Evolutionary conservation across 2,797 vertebrate species (phyloP).

Genomic region (Geotrypetes seraphini): DNA sequence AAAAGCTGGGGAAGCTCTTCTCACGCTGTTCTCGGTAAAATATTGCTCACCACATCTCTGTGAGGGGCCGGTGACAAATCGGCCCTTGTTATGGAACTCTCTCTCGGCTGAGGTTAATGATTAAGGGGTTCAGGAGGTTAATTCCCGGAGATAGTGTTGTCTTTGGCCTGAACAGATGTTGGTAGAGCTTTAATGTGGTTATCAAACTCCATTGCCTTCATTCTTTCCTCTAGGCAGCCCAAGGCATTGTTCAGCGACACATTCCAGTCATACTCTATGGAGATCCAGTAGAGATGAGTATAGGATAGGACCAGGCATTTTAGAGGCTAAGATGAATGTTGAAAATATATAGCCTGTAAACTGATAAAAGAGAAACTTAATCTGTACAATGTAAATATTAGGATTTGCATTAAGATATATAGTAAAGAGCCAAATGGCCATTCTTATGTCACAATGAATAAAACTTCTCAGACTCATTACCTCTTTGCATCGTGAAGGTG

Average conservation of each 20-base stretch:
- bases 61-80: slow-evolving; percentile 79
- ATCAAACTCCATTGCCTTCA: slow-evolving; percentile 88
- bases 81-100: slow-evolving; percentile 83
- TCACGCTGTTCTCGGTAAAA: slow-evolving; percentile 88
- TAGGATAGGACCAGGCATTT: slow-evolving; percentile 59
- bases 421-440: background rate
- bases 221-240: slow-evolving; percentile 59
- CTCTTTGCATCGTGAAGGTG: slow-evolving; percentile 6
- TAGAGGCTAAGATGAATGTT: slow-evolving; percentile 55
- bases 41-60: slow-evolving; percentile 65
- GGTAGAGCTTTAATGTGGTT: slow-evolving; percentile 94
- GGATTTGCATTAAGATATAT: slow-evolving; percentile 9
- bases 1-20: slow-evolving; percentile 60
- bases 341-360: slow-evolving; percentile 20
- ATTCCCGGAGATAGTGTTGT: slow-evolving; percentile 85
- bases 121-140: slow-evolving; percentile 87
- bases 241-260: slow-evolving; percentile 63
- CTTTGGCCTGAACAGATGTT: slow-evolving; percentile 93
- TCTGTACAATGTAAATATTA: slow-evolving; percentile 30
- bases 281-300: slow-evolving; percentile 64
- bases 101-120: slow-evolving; percentile 84
- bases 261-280: slow-evolving; percentile 83
- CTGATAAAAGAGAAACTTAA: slow-evolving; percentile 9
- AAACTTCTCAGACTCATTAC: background rate
- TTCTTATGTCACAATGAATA: slow-evolving; percentile 3